Evolutionary conservation across 2,113 vertebrate species (phyloP).

Genomic region (Catharus minimus): DNA sequence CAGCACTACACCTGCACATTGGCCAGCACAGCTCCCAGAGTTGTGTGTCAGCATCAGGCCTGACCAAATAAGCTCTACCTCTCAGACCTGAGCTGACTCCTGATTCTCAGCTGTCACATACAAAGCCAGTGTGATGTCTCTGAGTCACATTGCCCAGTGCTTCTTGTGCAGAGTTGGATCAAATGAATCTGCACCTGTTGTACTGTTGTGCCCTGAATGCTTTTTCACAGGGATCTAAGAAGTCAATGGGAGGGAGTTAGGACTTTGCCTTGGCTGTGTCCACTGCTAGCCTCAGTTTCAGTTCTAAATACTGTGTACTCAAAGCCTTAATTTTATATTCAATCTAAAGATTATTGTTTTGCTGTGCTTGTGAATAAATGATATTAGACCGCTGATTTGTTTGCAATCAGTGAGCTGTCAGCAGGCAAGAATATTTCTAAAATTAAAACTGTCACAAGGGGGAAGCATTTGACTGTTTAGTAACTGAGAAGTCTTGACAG

Average conservation of each 20-base stretch:
- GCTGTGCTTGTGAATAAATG: background rate
- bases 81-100: background rate
- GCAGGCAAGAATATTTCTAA: conserved; percentile 17
- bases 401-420: background rate
- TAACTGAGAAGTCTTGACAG: background rate
- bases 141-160: background rate
- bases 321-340: background rate
- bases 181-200: background rate
- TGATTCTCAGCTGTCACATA: background rate
- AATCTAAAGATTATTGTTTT: background rate
- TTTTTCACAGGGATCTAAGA: rapidly evolving
- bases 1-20: background rate
- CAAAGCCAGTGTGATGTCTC: background rate
- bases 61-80: background rate
- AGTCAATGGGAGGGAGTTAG: background rate
- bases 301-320: background rate
- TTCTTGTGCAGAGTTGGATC: background rate
- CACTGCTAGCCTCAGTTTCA: background rate
- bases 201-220: background rate
- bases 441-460: conserved; percentile 57
- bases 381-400: background rate
- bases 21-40: background rate
- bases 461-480: conserved; percentile 53
- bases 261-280: background rate
- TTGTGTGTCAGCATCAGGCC: background rate